phyloP scores from a whole-genome alignment of 2,888 invertebrate species.

The Ichneumon xanthorius region DNA sequence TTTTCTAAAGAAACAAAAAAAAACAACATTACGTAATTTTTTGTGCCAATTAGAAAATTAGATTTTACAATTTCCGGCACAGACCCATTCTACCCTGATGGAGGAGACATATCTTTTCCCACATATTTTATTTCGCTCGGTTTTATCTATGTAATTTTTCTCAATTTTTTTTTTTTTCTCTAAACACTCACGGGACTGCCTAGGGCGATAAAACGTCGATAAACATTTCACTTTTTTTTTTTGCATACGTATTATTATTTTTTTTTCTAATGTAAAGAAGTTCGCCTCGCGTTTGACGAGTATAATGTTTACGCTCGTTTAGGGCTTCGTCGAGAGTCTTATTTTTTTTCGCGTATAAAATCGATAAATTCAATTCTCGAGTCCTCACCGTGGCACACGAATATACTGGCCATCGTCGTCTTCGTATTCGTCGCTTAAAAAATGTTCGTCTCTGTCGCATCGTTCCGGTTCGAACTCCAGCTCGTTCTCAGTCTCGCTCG shows the following conservation, averaged over 20 bases:
- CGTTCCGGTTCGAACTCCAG: conserved; percentile 51
- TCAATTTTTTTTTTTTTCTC: not conserved
- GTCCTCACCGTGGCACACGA: conserved; percentile 47
- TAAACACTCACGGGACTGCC: conserved; percentile 36
- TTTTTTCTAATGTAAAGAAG: not conserved
- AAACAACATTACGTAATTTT: not conserved
- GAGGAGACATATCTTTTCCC: not conserved
- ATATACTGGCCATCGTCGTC: conserved; percentile 43
- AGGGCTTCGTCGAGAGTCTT: not conserved
- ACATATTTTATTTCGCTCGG: conserved; percentile 3
- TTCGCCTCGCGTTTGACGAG: conserved; percentile 9
- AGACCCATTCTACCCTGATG: conserved; percentile 2
- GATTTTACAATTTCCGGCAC: not conserved
- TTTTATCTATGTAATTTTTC: conserved; percentile 6
- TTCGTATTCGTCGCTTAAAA: conserved; percentile 32
- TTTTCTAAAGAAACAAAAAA: not conserved
- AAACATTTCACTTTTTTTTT: conserved; percentile 6
- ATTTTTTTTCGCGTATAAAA: not conserved
- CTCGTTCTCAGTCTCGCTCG: conserved; percentile 39
- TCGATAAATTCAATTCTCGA: conserved; percentile 9
- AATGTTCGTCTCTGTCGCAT: not conserved
- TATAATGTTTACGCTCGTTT: not conserved
- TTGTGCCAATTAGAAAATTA: conserved; percentile 14
- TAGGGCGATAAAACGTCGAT: conserved; percentile 44
- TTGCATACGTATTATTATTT: conserved; percentile 18